These are phyloP conservation scores for Coelinius sp. DNA, from an alignment of 2,888 invertebrate genomes.

Conservation along the genomic window DNA sequence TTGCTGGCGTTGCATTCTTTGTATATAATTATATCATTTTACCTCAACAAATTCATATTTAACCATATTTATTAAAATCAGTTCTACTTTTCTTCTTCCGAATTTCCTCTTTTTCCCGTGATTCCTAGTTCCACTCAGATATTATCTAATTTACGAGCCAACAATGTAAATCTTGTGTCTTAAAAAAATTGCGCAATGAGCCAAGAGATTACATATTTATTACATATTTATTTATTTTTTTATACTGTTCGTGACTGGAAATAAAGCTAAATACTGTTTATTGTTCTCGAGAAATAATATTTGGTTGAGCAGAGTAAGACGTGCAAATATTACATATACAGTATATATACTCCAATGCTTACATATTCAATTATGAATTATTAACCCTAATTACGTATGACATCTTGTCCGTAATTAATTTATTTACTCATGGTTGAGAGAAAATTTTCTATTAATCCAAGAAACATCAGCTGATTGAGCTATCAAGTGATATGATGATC, in stretches of 20 bases:
- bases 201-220: not conserved
- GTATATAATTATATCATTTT: not conserved
- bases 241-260: not conserved
- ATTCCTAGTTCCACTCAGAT: not conserved
- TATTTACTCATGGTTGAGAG: not conserved
- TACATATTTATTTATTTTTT: too few relatives aligned
- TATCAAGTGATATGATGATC: too few relatives aligned
- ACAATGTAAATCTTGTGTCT: not conserved
- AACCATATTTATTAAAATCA: too few relatives aligned
- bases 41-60: not conserved
- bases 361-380: not conserved
- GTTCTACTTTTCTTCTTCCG: not conserved
- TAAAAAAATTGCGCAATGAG: not conserved
- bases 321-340: not conserved
- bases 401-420: not conserved
- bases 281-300: not conserved
- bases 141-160: conserved; percentile 5
- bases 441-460: not conserved
- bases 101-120: not conserved
- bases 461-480: not conserved
- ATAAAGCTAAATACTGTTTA: not conserved
- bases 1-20: not conserved
- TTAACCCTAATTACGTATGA: not conserved
- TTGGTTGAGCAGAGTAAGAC: not conserved
- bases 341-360: not conserved